Evolutionary conservation across 2,888 invertebrate species (phyloP).

Genomic region (Terebella lapidaria): DNA sequence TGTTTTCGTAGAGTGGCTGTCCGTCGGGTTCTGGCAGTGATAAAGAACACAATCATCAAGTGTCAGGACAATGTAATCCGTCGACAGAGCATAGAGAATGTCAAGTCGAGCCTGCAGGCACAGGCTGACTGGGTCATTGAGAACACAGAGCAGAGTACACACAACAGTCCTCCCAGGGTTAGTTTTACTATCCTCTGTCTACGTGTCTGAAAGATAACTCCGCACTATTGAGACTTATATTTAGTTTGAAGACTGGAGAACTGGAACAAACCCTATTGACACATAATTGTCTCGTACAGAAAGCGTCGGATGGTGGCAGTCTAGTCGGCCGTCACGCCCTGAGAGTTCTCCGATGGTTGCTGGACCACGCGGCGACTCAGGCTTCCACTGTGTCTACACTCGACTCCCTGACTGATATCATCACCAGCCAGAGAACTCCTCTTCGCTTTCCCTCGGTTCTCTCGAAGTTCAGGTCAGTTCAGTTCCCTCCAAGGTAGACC

Average conservation of each 20-base stretch:
- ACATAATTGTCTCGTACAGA: constrained; percentile 27
- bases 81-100: constrained; percentile 30
- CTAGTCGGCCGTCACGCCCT: constrained; percentile 33
- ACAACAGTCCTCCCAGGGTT: constrained; percentile 36
- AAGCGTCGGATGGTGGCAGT: constrained; percentile 37
- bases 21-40: constrained; percentile 31
- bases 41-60: constrained; percentile 35
- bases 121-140: constrained; percentile 31
- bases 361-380: constrained; percentile 33
- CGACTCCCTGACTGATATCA: constrained; percentile 27
- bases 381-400: constrained; percentile 21
- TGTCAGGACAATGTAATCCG: constrained; percentile 33
- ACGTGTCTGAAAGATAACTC: no score
- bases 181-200: constrained; percentile 4
- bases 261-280: no score
- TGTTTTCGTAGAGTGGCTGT: constrained; percentile 33
- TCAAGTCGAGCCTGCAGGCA: constrained; percentile 29
- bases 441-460: constrained; percentile 35
- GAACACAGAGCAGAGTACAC: constrained; percentile 18
- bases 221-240: no score
- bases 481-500: no score
- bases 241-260: no score
- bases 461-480: constrained; percentile 43
- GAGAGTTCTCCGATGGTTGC: constrained; percentile 30
- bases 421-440: constrained; percentile 39